phyloP scores from a whole-genome alignment of 1,140 invertebrate species.

The Leguminivora glycinivorella region DNA sequence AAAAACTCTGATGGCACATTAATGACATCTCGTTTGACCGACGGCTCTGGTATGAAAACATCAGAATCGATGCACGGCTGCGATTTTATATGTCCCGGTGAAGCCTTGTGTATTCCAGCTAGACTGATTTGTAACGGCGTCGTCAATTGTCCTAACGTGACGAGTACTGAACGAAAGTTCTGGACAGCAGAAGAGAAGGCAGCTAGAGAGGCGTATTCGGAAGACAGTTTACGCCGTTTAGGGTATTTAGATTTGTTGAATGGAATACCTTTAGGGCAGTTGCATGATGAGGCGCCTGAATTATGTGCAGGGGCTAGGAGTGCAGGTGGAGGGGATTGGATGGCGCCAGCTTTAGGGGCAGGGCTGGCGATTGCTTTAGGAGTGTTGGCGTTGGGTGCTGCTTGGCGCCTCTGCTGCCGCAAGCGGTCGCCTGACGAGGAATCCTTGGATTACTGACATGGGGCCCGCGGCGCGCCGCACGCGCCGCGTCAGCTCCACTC shows the following conservation, averaged over 20 bases:
- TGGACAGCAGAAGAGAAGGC: conserved; percentile 72
- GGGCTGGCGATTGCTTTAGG: conserved; percentile 63
- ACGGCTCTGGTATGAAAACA: conserved; percentile 66
- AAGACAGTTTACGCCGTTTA: conserved; percentile 80
- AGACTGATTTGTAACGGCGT: conserved; percentile 92
- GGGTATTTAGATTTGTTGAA: conserved; percentile 77
- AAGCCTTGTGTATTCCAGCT: conserved; percentile 88
- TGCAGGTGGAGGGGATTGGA: conserved; percentile 63
- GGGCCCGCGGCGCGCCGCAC: conserved; percentile 72
- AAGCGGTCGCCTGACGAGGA: conserved; percentile 75
- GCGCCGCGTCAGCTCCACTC: conserved; percentile 68
- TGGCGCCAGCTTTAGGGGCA: conserved; percentile 67
- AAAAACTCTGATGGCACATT: conserved; percentile 89
- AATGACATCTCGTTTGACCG: conserved; percentile 84
- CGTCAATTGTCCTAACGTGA: conserved; percentile 88
- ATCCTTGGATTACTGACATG: conserved; percentile 78
- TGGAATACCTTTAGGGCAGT: conserved; percentile 68
- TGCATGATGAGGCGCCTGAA: conserved; percentile 83
- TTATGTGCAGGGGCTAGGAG: conserved; percentile 78
- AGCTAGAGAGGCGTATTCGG: conserved; percentile 76
- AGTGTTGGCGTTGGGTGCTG: conserved; percentile 65
- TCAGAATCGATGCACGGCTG: conserved; percentile 78
- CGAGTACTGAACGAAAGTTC: conserved; percentile 62
- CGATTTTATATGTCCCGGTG: conserved; percentile 91
- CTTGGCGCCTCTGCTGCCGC: conserved; percentile 75